Base-by-base conservation (phyloP, 92 coral and sea anemone species). In the Actinernus sp. region DNA sequence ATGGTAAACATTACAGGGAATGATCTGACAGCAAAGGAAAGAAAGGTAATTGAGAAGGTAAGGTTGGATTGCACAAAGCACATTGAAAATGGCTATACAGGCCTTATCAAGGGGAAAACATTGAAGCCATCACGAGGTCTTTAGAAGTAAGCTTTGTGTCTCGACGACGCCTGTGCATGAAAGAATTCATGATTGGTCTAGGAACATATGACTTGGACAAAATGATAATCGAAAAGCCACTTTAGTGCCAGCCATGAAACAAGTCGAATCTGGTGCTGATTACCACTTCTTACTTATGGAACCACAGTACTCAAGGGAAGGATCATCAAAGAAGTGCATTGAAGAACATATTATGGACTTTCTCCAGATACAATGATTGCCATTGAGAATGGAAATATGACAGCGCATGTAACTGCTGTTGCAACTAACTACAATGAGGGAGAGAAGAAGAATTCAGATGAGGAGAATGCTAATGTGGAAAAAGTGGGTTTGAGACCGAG, bases 201-300 rank as follows among this genome's bases (percentile, higher is more conserved):
- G 51, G 65, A 24, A 46, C 29, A 18, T 77, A 77, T 57, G 71
- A 58, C 24, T 43, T 77, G 65, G 84, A 44, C 49, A 31, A 77
- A 28, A 77, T 77, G 61, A 77, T 66, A 41, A 76, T 37, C 32
- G 29, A 65, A 26, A 44, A 65, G 31, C 70, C 76, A 26, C 45
- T 55, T 32, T 37, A 63, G 30, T 76, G 75, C 56, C 67, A 76
- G 83, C 68, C 83, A 53, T 60, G n/a, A n/a, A n/a, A n/a, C n/a
- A n/a, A n/a, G n/a, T n/a, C n/a, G n/a, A n/a, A n/a, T n/a, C 88
- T 55, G 54, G 49, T 73, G 75, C 88, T 18, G 82, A 82, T 46
- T 72, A 71, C 20, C 73, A 62, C 26, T 72, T 71, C 33, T 81
- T 77, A 17, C 49, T 58, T 46, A 61, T 65, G 76, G 20, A 43